Evolutionary conservation across 2,113 vertebrate genomes (phyloP), one percentile per base, ranked within the genome.

Genomic region (Sarotherodon lohbergeri): DNA sequence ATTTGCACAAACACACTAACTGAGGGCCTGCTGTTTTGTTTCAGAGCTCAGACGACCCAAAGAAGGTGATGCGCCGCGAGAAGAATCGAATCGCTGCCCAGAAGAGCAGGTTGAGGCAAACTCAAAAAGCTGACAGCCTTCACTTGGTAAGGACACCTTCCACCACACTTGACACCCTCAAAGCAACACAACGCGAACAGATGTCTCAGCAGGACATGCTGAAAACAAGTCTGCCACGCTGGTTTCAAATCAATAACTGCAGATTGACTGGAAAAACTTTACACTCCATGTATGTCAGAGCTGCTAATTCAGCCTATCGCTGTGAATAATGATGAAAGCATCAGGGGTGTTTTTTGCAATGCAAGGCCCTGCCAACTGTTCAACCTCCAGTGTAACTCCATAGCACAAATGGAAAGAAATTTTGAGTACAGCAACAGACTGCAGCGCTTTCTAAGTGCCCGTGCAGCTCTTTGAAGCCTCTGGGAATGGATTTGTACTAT

Each of bases 11-110:
- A 27, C 61, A 34, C 84, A 17, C 48, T 81, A 68, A 88, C 83
- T 56, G 55, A 81, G 17, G 3, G 11, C 59, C 9, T 80, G 27
- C n/a, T 87, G 80, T 92, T 7, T 94, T 84, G 82, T 88, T 83
- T 78, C 76, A 99, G 98, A 97, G 98, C 81, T 97, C 97, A 32
- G 98, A 99, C 41, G 98, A 99, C 39, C 93, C 96, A 82, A 98
- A 98, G 90, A 99, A 98, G 92, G 98, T 98, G 86, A 97, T 99
- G 93, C 96, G 98, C 93, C 95, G 99, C 57, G 98, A 99, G 93
- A 99, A 99, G 95, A 99, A 99, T 85, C 98, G 99, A 4, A 98
- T 99, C 0, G 99, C 99, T 16, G 98, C 99, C 27, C 99, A 99
- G 97, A 99, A 99, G 94, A 99, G 99, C 96, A 96, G 99, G 73